A percentile compares a stretch with the other conserved stretches of the same genome.
phyloP scores from a whole-genome alignment of 2,888 invertebrate species.

The Drosophila vallismaia region DNA sequence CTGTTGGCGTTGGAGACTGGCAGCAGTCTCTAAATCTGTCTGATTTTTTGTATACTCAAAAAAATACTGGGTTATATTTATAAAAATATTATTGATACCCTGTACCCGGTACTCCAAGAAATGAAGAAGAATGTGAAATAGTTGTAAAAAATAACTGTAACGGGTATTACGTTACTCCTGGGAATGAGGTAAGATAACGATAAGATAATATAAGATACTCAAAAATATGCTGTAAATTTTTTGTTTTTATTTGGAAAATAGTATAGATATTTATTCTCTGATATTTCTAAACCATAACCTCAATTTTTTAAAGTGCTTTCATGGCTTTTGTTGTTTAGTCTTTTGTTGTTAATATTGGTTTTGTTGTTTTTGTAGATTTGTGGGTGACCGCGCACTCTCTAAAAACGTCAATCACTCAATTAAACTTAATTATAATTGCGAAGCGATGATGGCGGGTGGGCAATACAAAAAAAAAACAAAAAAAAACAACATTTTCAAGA shows the following conservation, averaged over 20 bases:
- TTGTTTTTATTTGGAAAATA: no score
- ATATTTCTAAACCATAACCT: not conserved
- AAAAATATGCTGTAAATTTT: no score
- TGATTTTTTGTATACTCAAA: not conserved
- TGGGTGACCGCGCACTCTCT: slow-evolving; percentile 79
- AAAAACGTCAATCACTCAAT: slow-evolving; percentile 84
- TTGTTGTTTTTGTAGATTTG: slow-evolving; percentile 60
- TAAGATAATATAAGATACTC: no score
- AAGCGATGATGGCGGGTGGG: slow-evolving; percentile 79
- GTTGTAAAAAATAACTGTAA: not conserved
- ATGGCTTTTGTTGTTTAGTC: slow-evolving; percentile 24
- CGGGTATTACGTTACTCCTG: no score
- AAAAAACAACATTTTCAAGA: slow-evolving; percentile 22
- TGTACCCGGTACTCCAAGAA: no score
- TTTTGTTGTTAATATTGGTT: slow-evolving; percentile 18
- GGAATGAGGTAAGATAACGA: no score
- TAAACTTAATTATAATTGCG: slow-evolving; percentile 83
- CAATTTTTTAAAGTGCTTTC: slow-evolving; percentile 10
- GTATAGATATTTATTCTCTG: no score
- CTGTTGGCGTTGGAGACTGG: slow-evolving; percentile 49
- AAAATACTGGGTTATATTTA: not conserved
- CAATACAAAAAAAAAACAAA: slow-evolving; percentile 12
- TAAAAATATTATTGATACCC: not conserved
- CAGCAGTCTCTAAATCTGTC: not conserved
- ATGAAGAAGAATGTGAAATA: not conserved